A percentile compares a stretch with the other conserved stretches of the same genome.
These are phyloP conservation scores for Euglossa dilemma DNA, from an alignment of 1,140 invertebrate species.

Conservation along the genomic window DNA sequence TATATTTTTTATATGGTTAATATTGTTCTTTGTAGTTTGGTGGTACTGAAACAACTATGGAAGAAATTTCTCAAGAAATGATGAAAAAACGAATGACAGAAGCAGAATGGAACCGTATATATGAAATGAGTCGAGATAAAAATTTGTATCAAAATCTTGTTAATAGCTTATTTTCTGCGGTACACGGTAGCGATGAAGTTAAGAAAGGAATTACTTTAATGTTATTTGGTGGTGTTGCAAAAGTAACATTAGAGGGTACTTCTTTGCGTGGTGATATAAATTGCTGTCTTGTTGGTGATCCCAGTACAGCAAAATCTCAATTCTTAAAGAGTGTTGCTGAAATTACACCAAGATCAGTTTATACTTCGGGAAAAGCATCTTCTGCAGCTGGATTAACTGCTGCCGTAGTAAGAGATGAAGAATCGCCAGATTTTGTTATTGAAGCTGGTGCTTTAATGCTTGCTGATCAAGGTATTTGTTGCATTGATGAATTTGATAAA, in stretches of 20 bases:
- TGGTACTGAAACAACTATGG: conserved; percentile 89
- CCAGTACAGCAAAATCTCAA: conserved; percentile 99
- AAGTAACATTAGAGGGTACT: conserved; percentile 95
- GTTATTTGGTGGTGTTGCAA: conserved; percentile 98
- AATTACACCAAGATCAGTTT: conserved; percentile 97
- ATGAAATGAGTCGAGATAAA: conserved; percentile 97
- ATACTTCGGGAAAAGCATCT: conserved; percentile 99
- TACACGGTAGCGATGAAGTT: conserved; percentile 99
- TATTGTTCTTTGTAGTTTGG: conserved; percentile 84
- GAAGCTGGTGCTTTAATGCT: conserved; percentile 99
- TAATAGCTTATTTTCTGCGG: conserved; percentile 96
- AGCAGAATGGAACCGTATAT: conserved; percentile 97
- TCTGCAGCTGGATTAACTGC: conserved; percentile 98
- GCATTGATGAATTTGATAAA: conserved; percentile 99
- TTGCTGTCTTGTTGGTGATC: conserved; percentile 99
- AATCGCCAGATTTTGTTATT: conserved; percentile 99
- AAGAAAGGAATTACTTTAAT: conserved; percentile 97
- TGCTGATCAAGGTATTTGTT: conserved; percentile 99
- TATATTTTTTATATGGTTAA: conserved; percentile 7
- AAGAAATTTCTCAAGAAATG: conserved; percentile 94
- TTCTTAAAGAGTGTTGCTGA: conserved; percentile 98
- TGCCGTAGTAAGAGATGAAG: conserved; percentile 98
- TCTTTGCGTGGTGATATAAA: conserved; percentile 98
- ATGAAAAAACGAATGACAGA: conserved; percentile 97
- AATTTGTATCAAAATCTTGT: conserved; percentile 97